Base-by-base conservation (phyloP, 2,888 invertebrate species). In the Rotaria magnacalcarata region DNA sequence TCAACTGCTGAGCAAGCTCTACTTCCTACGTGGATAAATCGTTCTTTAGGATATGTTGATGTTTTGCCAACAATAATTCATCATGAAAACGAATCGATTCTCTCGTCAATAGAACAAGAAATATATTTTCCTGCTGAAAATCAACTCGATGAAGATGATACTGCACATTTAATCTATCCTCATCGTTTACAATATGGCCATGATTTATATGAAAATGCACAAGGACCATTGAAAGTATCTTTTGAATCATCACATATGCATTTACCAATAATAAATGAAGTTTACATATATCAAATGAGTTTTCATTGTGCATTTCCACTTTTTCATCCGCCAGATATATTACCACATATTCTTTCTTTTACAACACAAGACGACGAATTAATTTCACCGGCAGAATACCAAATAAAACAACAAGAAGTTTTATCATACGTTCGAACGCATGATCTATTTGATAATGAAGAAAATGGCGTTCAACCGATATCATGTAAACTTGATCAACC, bases 231-330 rank as follows among this genome's bases (percentile, higher is more conserved):
- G 5, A n/a, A 5, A 5, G 0, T 14, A 24, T 14, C n/a, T 47
- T 80, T n/a, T 47, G 80, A 80, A 80, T 6, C 47, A 47, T 11
- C 80, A n/a, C 8, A 47, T 80, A 24, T 80, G 24, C 14, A 47
- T 47, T 24, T 80, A 80, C 80, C 80, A 41, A 47, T 80, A 11
- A 80, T 47, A 10, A 80, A 80, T 80, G 80, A 80, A 80, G 47
- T 80, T 47, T n/a, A 80, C 11, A 14, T 47, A 8, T 80, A 80
- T 47, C 24, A n/a, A 47, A 80, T 47, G n/a, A 80, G 80, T 47
- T 47, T 80, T 43, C 47, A 47, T 47, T 10, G n/a, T 80, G 80
- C 47, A n/a, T 80, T n/a, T 80, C 6, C 80, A 80, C 47, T 43
- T 43, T 80, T 80, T 47, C 43, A 80, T 47, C 67, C 67, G 19